Conservation (phyloP, 2,888 invertebrate genomes). For the Caenorhabditis angaria region DNA sequence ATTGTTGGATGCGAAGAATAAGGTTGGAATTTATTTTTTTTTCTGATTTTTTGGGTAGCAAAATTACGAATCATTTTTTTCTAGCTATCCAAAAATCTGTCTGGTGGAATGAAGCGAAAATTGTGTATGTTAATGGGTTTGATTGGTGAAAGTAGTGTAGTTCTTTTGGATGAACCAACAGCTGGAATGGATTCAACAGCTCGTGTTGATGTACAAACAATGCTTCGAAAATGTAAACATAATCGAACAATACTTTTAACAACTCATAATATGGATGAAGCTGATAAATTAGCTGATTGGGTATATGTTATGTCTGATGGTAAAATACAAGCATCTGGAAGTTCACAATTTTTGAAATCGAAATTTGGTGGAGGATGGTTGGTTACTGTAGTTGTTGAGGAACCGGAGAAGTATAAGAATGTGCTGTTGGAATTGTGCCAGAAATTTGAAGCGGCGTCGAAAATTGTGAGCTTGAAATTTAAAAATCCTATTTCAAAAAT, state of each 20-base stretch:
- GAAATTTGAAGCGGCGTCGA: background rate
- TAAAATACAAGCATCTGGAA: constrained; percentile 60
- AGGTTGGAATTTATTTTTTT: too few relatives aligned
- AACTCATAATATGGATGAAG: constrained; percentile 71
- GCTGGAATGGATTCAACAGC: constrained; percentile 61
- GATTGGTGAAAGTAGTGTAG: constrained; percentile 56
- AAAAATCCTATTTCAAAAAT: background rate
- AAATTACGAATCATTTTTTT: too few relatives aligned
- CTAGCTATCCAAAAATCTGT: constrained; percentile 54
- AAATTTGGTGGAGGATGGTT: constrained; percentile 61
- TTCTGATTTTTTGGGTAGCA: too few relatives aligned
- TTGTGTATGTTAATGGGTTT: constrained; percentile 68
- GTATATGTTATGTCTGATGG: constrained; percentile 68
- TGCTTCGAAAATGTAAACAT: constrained; percentile 52
- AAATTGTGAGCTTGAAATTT: constrained; percentile 2
- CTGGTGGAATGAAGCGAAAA: constrained; percentile 69
- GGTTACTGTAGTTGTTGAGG: constrained; percentile 51
- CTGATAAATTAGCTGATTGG: constrained; percentile 66
- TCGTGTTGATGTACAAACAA: constrained; percentile 46
- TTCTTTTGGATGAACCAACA: constrained; percentile 65
- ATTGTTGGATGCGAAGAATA: background rate
- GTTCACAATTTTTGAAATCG: constrained; percentile 60
- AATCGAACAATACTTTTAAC: constrained; percentile 65
- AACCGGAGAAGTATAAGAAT: constrained; percentile 6
- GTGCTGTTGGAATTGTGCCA: background rate